Evolutionary conservation across 2,113 vertebrate genomes (phyloP), one percentile per base, ranked within the genome.

Genomic region (Clarias batrachus): DNA sequence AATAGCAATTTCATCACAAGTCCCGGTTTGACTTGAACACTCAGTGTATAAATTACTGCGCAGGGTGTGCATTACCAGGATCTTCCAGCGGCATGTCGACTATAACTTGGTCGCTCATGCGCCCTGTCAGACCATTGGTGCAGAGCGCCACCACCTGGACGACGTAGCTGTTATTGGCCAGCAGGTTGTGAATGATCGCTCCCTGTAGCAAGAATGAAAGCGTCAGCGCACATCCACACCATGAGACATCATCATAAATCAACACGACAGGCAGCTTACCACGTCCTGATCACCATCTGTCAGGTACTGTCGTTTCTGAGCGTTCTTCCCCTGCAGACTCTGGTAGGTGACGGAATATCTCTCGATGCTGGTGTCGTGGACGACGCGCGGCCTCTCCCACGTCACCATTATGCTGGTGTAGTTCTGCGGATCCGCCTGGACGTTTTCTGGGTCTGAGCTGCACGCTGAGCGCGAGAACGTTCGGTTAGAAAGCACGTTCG

Each of bases 201-300:
- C 97, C 98, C 98, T 99, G 91, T 84, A 92, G 94, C 37, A 92
- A 79, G 12, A 71, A 71, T 6, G 1, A 81, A 68, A 76, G 74
- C 1, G 33, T 9, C 2, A 63, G 5, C 41, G 56, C 17, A 85
- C 80, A 74, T 16, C 4, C 1, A 52, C 48, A 48, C 48, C 48
- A 48, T 7, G 7, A 48, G 48, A 48, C 6, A 48, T 48, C 48
- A 48, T 48, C 48, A 48, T 48, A 48, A 48, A 48, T 48, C 48
- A 48, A 7, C 48, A 48, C 7, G 48, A 60, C 48, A 21, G 8
- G 19, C 77, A 79, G 21, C 56, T 21, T 95, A 99, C 98, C 97
- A 98, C 95, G 91, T 99, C 98, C 93, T 99, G 98, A 94, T 99
- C 98, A 90, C 97, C 98, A 80, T 99, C 98, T 4, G 98, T 99